phyloP scores from a whole-genome alignment of 2,113 vertebrate genomes.

The Melierax canorus region DNA sequence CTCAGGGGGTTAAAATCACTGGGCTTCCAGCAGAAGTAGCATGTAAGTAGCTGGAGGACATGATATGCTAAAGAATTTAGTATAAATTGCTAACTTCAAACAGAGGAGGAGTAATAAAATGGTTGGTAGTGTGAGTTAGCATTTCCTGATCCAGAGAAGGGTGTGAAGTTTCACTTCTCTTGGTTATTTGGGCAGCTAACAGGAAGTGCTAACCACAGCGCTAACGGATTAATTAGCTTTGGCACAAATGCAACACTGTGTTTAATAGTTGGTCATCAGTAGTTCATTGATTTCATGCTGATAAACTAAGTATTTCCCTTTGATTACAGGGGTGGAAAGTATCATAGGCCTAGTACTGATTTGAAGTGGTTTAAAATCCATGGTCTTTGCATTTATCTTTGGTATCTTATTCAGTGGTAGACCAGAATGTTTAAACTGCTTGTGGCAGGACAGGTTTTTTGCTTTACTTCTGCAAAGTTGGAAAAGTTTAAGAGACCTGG shows the following conservation, averaged over 20 bases:
- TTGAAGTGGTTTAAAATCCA: not conserved
- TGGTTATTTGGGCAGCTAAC: conserved; percentile 11
- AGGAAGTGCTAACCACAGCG: conserved; percentile 29
- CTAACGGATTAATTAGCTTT: conserved; percentile 14
- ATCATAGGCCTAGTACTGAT: not conserved
- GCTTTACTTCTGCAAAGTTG: not conserved
- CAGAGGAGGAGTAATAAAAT: not conserved
- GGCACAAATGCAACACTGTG: not conserved
- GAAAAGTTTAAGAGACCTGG: not conserved
- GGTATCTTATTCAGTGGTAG: not conserved
- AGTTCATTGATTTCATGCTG: not conserved
- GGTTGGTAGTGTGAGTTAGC: not conserved
- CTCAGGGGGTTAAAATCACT: not conserved
- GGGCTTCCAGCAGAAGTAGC: not conserved
- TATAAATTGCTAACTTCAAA: not conserved
- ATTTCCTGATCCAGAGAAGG: not conserved
- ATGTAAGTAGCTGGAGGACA: not conserved
- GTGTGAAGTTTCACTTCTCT: conserved; percentile 44
- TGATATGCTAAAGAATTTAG: not conserved
- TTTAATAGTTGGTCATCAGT: not conserved
- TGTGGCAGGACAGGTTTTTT: not conserved
- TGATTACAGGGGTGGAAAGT: not conserved
- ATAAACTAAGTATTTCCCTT: not conserved
- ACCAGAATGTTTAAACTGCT: not conserved
- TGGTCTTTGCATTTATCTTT: not conserved